These are phyloP conservation scores for Crypturellus tataupa DNA, from an alignment of 2,797 vertebrate genomes.

Conservation along the genomic window DNA sequence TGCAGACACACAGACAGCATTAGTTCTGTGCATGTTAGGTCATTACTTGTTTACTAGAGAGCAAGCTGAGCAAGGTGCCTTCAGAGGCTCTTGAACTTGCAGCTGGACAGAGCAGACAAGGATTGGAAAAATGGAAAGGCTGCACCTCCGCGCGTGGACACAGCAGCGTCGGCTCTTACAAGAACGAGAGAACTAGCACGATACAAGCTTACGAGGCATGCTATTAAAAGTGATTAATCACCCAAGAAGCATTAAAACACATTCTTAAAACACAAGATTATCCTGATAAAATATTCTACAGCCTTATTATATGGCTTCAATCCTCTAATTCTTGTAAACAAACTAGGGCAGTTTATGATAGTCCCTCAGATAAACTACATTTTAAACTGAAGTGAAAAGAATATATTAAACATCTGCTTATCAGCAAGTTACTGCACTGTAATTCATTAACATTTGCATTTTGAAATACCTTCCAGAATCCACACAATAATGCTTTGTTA, in stretches of 20 bases:
- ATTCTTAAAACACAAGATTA: not conserved
- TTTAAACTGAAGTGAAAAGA: not conserved
- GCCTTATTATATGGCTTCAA: not conserved
- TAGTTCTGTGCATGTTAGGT: rapidly evolving
- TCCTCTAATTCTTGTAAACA: not conserved
- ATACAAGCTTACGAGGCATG: not conserved
- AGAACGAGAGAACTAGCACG: not conserved
- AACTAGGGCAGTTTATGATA: not conserved
- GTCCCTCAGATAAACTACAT: not conserved
- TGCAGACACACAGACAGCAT: rapidly evolving
- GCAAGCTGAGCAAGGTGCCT: not conserved
- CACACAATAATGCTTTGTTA: not conserved
- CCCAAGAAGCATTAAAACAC: not conserved
- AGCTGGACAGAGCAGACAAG: rapidly evolving
- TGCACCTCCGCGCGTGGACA: rapidly evolving
- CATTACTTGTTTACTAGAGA: not conserved
- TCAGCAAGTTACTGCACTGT: rapidly evolving
- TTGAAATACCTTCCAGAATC: not conserved
- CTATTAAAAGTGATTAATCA: not conserved
- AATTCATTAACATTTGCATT: not conserved
- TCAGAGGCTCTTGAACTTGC: not conserved
- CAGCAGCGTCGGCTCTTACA: not conserved
- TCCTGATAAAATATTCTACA: not conserved
- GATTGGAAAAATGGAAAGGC: rapidly evolving
- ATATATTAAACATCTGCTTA: not conserved